Evolutionary conservation across 2,797 vertebrate species (phyloP).

Genomic region (Botia almorhae): DNA sequence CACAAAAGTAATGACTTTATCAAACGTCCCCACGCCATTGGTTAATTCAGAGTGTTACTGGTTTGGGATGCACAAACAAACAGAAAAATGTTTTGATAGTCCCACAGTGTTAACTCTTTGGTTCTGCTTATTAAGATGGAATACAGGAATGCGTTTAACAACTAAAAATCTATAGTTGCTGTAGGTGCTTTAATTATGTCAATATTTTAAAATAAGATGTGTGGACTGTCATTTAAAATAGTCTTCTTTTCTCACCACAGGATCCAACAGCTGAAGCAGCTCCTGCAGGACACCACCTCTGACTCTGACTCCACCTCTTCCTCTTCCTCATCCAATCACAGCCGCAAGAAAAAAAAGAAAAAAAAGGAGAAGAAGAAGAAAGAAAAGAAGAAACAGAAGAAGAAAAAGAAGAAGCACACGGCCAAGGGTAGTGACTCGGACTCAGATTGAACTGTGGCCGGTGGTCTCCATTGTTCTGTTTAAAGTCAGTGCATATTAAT

Average conservation of each 20-base stretch:
- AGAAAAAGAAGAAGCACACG: conserved; percentile 82
- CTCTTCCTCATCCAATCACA: conserved; percentile 70
- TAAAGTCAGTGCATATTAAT: conserved; percentile 10
- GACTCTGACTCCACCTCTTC: conserved; percentile 78
- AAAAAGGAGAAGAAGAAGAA: conserved; percentile 72
- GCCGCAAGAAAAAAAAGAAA: conserved; percentile 84
- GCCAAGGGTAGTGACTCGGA: conserved; percentile 74
- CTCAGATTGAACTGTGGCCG: conserved; percentile 76
- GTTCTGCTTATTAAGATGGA: neutral
- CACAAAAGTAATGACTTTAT: neutral
- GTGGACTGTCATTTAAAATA: neutral
- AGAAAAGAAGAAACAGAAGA: conserved; percentile 84
- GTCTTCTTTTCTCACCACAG: conserved; percentile 69
- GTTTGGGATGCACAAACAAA: neutral
- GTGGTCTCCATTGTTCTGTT: neutral
- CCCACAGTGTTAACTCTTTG: neutral
- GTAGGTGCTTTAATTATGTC: neutral
- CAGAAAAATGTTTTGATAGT: neutral
- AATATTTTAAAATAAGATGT: neutral
- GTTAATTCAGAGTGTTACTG: neutral
- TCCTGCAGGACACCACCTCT: conserved; percentile 90
- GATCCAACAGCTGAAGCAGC: conserved; percentile 92
- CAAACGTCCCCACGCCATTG: neutral
- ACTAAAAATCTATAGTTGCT: neutral
- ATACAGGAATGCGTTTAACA: neutral